A percentile compares a stretch with the other conserved stretches of the same genome.
Conservation (phyloP, 2,797 vertebrate species). For the Aphelocoma californica region DNA sequence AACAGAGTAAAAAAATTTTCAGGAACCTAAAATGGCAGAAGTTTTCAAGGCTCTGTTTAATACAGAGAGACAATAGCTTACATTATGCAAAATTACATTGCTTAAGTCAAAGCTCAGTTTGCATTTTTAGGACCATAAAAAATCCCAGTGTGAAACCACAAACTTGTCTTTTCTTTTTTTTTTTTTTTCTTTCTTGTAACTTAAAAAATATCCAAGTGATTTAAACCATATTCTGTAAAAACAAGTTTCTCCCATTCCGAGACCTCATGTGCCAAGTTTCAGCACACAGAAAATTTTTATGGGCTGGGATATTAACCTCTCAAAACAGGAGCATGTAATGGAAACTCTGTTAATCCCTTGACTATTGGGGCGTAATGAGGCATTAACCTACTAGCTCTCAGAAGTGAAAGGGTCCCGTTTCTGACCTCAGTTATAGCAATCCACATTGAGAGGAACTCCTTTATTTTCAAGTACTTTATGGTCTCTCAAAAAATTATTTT, state of each 20-base stretch:
- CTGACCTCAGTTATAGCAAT: background rate
- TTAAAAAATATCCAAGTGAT: constrained; percentile 62
- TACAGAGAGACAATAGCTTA: constrained; percentile 43
- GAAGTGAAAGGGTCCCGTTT: constrained; percentile 20
- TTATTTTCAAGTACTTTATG: constrained; percentile 18
- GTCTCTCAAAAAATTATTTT: constrained; percentile 3
- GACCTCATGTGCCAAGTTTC: constrained; percentile 62
- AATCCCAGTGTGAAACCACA: constrained; percentile 76
- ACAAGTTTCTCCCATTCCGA: constrained; percentile 49
- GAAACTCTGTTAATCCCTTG: constrained; percentile 46
- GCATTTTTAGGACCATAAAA: constrained; percentile 72
- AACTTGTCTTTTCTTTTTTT: constrained; percentile 57
- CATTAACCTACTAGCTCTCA: background rate
- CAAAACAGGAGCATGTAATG: constrained; percentile 57
- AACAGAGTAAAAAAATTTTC: background rate
- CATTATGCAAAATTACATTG: constrained; percentile 48
- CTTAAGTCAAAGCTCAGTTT: constrained; percentile 62
- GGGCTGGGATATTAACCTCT: constrained; percentile 64
- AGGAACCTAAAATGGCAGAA: constrained; percentile 34
- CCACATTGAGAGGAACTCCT: background rate
- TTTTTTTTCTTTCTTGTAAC: constrained; percentile 59
- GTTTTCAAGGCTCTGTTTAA: constrained; percentile 17
- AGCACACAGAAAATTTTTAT: constrained; percentile 60
- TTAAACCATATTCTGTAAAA: constrained; percentile 71
- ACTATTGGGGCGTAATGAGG: background rate